phyloP scores from a whole-genome alignment of 53 echinoderm and acorn worm genomes.

The Holothuria leucospilota region DNA sequence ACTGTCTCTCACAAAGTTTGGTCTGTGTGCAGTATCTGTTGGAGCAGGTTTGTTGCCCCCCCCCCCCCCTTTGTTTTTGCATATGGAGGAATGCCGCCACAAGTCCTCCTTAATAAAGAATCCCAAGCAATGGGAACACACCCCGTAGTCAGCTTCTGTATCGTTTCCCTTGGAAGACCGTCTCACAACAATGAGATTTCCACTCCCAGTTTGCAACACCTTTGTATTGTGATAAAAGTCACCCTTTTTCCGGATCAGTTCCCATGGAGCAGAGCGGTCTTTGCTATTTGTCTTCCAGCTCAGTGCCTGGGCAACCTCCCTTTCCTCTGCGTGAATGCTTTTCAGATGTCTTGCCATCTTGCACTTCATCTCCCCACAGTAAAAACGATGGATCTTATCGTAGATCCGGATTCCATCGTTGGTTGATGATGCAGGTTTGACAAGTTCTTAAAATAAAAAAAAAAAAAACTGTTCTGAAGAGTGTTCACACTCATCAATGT shows the following conservation, averaged over 20 bases:
- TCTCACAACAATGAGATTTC: constrained; percentile 56
- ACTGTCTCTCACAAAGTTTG: neutral
- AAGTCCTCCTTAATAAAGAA: constrained; percentile 47
- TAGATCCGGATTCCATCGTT: constrained; percentile 4
- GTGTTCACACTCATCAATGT: neutral
- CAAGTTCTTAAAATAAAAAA: no score
- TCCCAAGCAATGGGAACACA: constrained; percentile 67
- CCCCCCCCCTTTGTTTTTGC: no score
- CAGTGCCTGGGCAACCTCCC: constrained; percentile 6
- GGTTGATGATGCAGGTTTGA: neutral
- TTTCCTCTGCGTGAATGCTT: neutral
- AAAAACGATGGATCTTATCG: constrained; percentile 1
- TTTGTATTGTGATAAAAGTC: constrained; percentile 62
- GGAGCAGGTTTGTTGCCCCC: no score
- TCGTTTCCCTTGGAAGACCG: constrained; percentile 23
- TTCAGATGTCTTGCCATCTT: constrained; percentile 11
- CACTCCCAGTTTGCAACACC: constrained; percentile 40
- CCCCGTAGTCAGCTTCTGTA: constrained; percentile 54
- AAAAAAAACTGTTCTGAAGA: neutral
- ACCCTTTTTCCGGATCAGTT: constrained; percentile 45
- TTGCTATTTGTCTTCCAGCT: neutral
- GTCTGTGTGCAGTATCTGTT: neutral
- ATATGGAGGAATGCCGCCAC: constrained; percentile 40
- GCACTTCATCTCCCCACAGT: constrained; percentile 8
- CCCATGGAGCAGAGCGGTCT: constrained; percentile 43